Percentiles rank a stretch among this genome's conserved stretches.
Conservation (phyloP, 2,888 invertebrate genomes). For the Rhingia campestris region DNA sequence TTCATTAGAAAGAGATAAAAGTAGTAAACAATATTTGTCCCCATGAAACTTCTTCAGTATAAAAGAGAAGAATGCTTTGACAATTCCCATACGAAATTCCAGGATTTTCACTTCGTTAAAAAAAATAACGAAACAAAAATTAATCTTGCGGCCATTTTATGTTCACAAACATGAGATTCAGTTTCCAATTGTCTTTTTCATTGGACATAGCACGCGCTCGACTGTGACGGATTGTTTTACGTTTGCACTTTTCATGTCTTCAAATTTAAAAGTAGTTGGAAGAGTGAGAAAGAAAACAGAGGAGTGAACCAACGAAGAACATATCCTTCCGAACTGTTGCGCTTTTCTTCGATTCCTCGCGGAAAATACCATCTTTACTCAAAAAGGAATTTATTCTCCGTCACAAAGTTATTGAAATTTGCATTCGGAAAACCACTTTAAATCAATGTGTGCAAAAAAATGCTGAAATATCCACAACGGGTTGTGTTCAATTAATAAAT, state of each 20-base stretch:
- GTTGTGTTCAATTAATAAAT: slow-evolving; percentile 67
- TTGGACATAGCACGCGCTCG: slow-evolving; percentile 31
- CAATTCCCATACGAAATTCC: slow-evolving; percentile 30
- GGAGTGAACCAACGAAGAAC: slow-evolving; percentile 27
- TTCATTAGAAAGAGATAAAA: slow-evolving; percentile 17
- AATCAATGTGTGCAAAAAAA: slow-evolving; percentile 11
- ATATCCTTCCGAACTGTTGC: slow-evolving; percentile 65
- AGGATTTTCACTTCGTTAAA: slow-evolving; percentile 44
- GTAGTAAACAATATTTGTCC: slow-evolving; percentile 44
- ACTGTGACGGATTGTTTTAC: slow-evolving; percentile 18
- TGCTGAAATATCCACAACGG: slow-evolving; percentile 43
- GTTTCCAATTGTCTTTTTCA: slow-evolving; percentile 62
- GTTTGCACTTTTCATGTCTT: slow-evolving; percentile 47
- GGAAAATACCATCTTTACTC: background rate
- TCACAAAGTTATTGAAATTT: slow-evolving; percentile 6
- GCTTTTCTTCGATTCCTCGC: slow-evolving; percentile 34
- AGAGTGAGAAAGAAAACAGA: slow-evolving; percentile 46
- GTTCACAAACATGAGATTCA: slow-evolving; percentile 53
- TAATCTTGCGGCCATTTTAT: slow-evolving; percentile 64
- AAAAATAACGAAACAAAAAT: slow-evolving; percentile 8
- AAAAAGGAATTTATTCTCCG: background rate
- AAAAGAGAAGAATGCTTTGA: slow-evolving; percentile 43
- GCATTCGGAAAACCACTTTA: background rate
- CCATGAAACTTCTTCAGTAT: background rate
- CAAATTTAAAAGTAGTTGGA: slow-evolving; percentile 24